Evolutionary conservation across 2,888 invertebrate species (phyloP).

Genomic region (Axea sp.): DNA sequence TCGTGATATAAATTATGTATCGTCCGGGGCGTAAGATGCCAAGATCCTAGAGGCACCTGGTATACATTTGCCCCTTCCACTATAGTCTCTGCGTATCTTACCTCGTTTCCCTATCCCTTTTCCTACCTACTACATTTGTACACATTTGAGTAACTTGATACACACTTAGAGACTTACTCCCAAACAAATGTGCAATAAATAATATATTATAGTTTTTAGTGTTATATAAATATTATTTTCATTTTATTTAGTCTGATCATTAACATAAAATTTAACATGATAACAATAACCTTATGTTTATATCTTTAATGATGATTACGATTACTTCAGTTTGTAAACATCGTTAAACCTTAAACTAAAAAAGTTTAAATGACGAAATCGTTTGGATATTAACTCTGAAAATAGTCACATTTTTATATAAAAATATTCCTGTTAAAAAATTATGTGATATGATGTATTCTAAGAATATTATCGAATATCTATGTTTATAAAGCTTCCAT

Average conservation of each 20-base stretch:
- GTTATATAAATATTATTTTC: slow-evolving; percentile 6
- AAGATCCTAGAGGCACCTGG: slow-evolving; percentile 79
- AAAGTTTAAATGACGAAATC: no score
- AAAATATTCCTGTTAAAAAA: no score
- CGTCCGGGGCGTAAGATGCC: slow-evolving; percentile 78
- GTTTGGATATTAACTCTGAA: no score
- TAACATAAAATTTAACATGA: background rate
- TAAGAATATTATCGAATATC: no score
- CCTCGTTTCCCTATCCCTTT: slow-evolving; percentile 60
- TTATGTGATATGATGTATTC: no score
- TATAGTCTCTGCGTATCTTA: slow-evolving; percentile 49
- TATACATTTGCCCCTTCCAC: slow-evolving; percentile 70
- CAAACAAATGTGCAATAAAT: slow-evolving; percentile 45
- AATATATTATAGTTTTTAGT: slow-evolving; percentile 7
- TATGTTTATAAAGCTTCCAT: no score
- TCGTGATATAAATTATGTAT: slow-evolving; percentile 80
- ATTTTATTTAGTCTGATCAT: no score
- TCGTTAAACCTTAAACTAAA: no score
- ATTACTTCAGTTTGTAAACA: no score
- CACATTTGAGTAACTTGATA: slow-evolving; percentile 55
- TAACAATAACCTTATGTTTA: no score
- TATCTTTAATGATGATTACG: no score
- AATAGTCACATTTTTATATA: no score
- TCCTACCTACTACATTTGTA: slow-evolving; percentile 41
- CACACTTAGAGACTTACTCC: slow-evolving; percentile 29